These are phyloP conservation scores for Acipenser transmontanus DNA, from an alignment of 2,797 vertebrate genomes.

Conservation along the genomic window DNA sequence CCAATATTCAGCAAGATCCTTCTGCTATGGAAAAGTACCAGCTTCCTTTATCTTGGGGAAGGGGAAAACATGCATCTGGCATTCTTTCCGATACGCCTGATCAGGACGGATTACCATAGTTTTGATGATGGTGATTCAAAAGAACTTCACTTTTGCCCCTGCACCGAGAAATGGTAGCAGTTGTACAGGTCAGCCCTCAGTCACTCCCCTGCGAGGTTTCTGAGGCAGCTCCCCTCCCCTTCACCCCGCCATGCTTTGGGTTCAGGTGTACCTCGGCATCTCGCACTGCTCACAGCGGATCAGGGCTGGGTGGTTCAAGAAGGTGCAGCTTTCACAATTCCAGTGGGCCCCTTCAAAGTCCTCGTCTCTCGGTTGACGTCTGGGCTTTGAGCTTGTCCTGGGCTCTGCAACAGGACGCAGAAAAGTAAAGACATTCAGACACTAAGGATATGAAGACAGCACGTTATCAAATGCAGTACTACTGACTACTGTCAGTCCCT, in stretches of 20 bases:
- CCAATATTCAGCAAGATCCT: not conserved
- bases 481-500: too few relatives aligned
- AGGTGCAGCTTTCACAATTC: conserved; percentile 98
- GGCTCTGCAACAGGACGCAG: conserved; percentile 47
- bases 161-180: conserved; percentile 41
- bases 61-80: too few relatives aligned
- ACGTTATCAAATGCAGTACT: too few relatives aligned
- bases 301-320: conserved; percentile 96
- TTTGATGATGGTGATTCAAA: too few relatives aligned
- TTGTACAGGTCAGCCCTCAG: conserved; percentile 35
- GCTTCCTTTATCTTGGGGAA: not conserved
- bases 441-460: too few relatives aligned
- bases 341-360: conserved; percentile 96
- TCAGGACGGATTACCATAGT: too few relatives aligned
- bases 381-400: conserved; percentile 53
- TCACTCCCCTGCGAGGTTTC: conserved; percentile 32
- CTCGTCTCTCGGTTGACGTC: conserved; percentile 79
- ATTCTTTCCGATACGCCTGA: too few relatives aligned
- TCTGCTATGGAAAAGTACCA: not conserved
- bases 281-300: conserved; percentile 98
- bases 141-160: not conserved
- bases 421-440: not conserved
- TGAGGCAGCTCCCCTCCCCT: conserved; percentile 25
- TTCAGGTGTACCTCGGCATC: conserved; percentile 96
- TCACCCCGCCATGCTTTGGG: conserved; percentile 34